Evolutionary conservation across 2,888 invertebrate genomes (phyloP).

Genomic region (Euzophera pinguis): DNA sequence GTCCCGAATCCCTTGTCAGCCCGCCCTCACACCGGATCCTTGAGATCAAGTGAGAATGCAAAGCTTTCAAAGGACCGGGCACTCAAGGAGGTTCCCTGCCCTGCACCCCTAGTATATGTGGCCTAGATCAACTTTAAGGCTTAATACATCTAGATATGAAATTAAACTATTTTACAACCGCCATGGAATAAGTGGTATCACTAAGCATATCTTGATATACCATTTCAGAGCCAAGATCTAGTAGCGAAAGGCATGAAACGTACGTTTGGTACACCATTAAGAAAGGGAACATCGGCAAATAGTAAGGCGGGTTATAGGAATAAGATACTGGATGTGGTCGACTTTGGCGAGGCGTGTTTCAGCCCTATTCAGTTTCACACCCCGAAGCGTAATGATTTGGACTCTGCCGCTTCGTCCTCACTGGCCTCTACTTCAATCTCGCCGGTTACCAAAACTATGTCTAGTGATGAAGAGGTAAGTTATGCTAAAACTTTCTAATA

Average conservation of each 20-base stretch:
- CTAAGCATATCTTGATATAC: neutral
- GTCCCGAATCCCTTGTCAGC: too few relatives aligned
- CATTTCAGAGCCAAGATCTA: slow-evolving; percentile 48
- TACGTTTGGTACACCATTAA: slow-evolving; percentile 64
- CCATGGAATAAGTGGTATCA: neutral
- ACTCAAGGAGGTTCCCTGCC: too few relatives aligned
- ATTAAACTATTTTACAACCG: too few relatives aligned
- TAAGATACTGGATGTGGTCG: slow-evolving; percentile 62
- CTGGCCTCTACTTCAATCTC: slow-evolving; percentile 59
- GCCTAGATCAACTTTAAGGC: too few relatives aligned
- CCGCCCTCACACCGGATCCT: too few relatives aligned
- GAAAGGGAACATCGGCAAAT: slow-evolving; percentile 29
- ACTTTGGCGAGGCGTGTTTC: slow-evolving; percentile 60
- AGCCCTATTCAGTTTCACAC: slow-evolving; percentile 65
- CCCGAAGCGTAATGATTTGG: slow-evolving; percentile 42
- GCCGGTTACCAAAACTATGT: slow-evolving; percentile 52
- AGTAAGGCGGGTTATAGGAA: slow-evolving; percentile 55
- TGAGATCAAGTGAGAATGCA: too few relatives aligned
- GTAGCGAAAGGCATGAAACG: slow-evolving; percentile 64
- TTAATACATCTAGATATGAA: too few relatives aligned
- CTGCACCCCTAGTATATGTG: too few relatives aligned
- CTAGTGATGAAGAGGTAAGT: slow-evolving; percentile 65
- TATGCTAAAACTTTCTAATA: neutral
- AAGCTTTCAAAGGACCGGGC: too few relatives aligned
- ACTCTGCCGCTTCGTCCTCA: slow-evolving; percentile 49